Conservation (phyloP, 2,797 vertebrate species). For the Eospalax fontanierii region DNA sequence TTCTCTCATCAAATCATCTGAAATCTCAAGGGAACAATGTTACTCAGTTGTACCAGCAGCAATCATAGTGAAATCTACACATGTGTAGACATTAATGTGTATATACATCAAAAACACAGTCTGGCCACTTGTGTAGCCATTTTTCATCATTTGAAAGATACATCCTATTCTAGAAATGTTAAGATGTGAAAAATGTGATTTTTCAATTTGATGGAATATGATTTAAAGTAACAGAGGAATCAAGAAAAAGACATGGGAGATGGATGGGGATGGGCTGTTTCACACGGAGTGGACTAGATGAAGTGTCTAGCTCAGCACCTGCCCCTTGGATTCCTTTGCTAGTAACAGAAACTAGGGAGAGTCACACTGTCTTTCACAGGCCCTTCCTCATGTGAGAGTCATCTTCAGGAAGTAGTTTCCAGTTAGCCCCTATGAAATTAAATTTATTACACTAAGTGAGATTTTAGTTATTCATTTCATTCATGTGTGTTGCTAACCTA, state of each 20-base stretch:
- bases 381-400: neutral
- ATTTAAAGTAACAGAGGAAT: slow-evolving; percentile 11
- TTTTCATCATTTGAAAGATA: neutral
- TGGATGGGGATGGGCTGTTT: neutral
- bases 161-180: neutral
- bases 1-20: neutral
- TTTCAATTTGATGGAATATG: slow-evolving; percentile 32
- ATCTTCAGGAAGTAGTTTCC: neutral
- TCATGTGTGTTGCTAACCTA: slow-evolving; percentile 1
- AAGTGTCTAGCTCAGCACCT: neutral
- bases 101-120: neutral
- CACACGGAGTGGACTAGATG: neutral
- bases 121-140: neutral
- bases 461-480: neutral
- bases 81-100: neutral
- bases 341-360: neutral
- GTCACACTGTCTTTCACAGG: neutral
- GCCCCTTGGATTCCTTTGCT: neutral
- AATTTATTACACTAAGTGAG: slow-evolving; percentile 1
- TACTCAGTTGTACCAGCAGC: neutral
- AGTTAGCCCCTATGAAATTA: neutral
- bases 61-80: neutral
- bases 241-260: neutral
- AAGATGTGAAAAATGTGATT: neutral
- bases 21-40: neutral